phyloP scores from a whole-genome alignment of 2,888 invertebrate genomes.

The Sarcophaga rosellei region DNA sequence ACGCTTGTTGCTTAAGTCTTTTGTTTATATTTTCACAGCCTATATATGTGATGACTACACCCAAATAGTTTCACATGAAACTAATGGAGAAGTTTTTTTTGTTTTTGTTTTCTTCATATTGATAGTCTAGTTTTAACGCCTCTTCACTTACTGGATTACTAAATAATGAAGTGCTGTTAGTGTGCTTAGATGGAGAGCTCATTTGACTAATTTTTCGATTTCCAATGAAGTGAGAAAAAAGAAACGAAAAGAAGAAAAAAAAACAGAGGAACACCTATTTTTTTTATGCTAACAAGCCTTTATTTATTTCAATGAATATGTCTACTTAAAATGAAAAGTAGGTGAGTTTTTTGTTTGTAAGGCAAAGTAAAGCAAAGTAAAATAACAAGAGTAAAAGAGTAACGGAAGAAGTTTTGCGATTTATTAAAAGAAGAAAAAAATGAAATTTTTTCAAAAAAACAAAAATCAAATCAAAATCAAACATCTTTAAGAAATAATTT shows the following conservation, averaged over 20 bases:
- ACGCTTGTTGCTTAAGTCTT: no score
- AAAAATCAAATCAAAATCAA: constrained; percentile 36
- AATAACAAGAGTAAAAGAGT: constrained; percentile 13
- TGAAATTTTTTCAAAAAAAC: background rate
- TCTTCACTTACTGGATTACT: constrained; percentile 53
- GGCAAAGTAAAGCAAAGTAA: background rate
- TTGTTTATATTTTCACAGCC: no score
- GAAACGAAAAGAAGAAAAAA: constrained; percentile 5
- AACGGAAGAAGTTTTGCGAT: background rate
- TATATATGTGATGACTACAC: no score
- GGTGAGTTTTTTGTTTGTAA: constrained; percentile 64
- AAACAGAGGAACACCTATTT: constrained; percentile 59
- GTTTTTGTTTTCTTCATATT: background rate
- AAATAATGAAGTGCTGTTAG: constrained; percentile 60
- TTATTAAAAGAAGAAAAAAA: constrained; percentile 10
- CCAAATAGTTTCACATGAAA: no score
- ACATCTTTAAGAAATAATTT: constrained; percentile 54
- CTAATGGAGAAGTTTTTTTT: background rate
- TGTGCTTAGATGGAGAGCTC: background rate
- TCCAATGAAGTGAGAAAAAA: constrained; percentile 34
- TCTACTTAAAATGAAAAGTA: constrained; percentile 61
- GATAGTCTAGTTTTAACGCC: constrained; percentile 68
- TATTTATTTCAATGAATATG: constrained; percentile 55
- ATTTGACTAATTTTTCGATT: constrained; percentile 20
- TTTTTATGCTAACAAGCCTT: constrained; percentile 65